Evolutionary conservation across 1,140 invertebrate species (phyloP), one percentile per base, ranked within the genome.

Genomic region (Drosophila lacteicornis): DNA sequence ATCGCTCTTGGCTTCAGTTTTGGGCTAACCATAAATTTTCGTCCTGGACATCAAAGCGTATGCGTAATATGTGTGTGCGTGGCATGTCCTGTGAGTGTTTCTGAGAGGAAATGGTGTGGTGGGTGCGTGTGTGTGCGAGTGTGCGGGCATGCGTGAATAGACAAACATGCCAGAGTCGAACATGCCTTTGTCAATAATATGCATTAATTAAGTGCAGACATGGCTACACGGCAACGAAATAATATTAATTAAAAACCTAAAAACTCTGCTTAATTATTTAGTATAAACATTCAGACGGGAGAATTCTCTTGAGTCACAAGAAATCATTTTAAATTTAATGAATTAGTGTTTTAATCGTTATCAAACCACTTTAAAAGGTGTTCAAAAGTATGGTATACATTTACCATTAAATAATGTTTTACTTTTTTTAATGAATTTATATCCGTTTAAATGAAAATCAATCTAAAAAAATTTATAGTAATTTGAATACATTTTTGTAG

Each of bases 131-230:
- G 53, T 58, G 49, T 70, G 65, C 59, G 57, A 22, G 66, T 51
- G 68, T 53, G 71, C 84, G 80, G 60, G 76, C 80, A 87, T 87
- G 80, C 83, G 53, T 88, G 84, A 83, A 84, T 88, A 87, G 76
- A 88, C 84, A 87, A 88, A 87, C 84, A 87, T 70, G 73, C 46
- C 61, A 45, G 61, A 51, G 70, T 67, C 57, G 67, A 58, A 66
- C 63, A 80, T 75, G 84, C 84, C 87, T 90, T 88, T 88, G 84
- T 87, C 84, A 87, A 87, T 87, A 87, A 87, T 88, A 88, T 88
- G 84, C 83, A 88, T 87, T 87, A 87, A 87, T 87, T 87, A 87
- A 87, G 84, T 88, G 85, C 84, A 87, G 84, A 84, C 84, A 80
- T 74, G 78, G 51, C 69, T 77, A 66, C 75, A 56, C 53, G 3